A percentile compares a stretch with the other conserved stretches of the same genome.
Evolutionary conservation across 2,888 invertebrate species (phyloP).

Genomic region (Anthophora plumipes): DNA sequence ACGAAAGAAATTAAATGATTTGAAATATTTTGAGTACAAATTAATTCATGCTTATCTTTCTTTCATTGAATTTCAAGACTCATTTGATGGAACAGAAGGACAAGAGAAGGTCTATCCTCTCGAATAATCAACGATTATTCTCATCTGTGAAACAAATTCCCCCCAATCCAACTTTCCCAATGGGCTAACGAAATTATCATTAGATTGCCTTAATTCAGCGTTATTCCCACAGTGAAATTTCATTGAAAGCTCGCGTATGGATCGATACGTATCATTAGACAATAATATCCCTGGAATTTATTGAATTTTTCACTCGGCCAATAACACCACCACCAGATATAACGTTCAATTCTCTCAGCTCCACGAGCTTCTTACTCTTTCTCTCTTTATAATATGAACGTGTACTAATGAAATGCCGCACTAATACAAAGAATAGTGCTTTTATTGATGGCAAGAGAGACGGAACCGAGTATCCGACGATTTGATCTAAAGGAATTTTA

Average conservation of each 20-base stretch:
- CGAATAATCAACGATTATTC: background rate
- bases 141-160: background rate
- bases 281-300: constrained; percentile 59
- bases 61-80: background rate
- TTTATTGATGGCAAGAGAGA: constrained; percentile 61
- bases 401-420: constrained; percentile 35
- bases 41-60: background rate
- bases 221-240: constrained; percentile 4
- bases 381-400: constrained; percentile 29
- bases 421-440: constrained; percentile 69
- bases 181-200: background rate
- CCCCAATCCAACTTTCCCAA: background rate
- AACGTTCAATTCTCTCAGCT: constrained; percentile 24
- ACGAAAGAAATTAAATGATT: too few species aligned
- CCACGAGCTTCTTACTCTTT: background rate
- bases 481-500: constrained; percentile 63
- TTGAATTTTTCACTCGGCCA: constrained; percentile 59
- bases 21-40: background rate
- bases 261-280: constrained; percentile 39
- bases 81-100: background rate
- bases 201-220: background rate
- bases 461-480: constrained; percentile 18
- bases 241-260: constrained; percentile 14
- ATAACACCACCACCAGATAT: constrained; percentile 41
- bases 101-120: background rate